These are phyloP conservation scores for Murina feae DNA, from an alignment of 2,113 vertebrate species.

Conservation along the genomic window DNA sequence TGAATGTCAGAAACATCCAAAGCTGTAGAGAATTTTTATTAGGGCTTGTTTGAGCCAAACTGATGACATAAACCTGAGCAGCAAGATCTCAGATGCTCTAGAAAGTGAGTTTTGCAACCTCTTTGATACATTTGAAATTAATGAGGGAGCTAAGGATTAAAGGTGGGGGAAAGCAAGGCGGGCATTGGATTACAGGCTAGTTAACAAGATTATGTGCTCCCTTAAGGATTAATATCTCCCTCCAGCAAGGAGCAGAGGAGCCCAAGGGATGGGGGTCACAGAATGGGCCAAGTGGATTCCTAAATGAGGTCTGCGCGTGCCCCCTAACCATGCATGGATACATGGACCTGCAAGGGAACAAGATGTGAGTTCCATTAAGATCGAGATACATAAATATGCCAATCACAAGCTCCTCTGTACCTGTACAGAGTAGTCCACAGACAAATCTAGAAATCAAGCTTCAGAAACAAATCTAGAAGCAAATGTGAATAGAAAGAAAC, in stretches of 20 bases:
- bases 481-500: neutral
- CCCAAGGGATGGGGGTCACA: neutral
- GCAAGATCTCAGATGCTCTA: neutral
- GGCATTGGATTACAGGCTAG: neutral
- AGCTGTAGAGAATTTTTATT: neutral
- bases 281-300: neutral
- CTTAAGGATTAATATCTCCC: too few species aligned
- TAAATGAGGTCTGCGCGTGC: accelerated
- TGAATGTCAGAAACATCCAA: neutral
- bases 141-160: neutral
- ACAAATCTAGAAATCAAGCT: neutral
- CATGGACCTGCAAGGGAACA: accelerated
- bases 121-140: neutral
- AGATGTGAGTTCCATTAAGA: neutral
- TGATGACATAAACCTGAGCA: too few species aligned
- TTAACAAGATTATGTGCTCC: too few species aligned
- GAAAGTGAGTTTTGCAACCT: neutral
- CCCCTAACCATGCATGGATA: neutral
- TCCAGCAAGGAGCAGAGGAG: neutral
- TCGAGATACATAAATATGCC: neutral
- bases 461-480: neutral
- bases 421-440: neutral
- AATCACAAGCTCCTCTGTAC: too few species aligned
- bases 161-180: neutral
- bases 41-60: neutral